These are phyloP conservation scores for Ancistrus triradiatus DNA, from an alignment of 2,113 vertebrate species.

Conservation along the genomic window DNA sequence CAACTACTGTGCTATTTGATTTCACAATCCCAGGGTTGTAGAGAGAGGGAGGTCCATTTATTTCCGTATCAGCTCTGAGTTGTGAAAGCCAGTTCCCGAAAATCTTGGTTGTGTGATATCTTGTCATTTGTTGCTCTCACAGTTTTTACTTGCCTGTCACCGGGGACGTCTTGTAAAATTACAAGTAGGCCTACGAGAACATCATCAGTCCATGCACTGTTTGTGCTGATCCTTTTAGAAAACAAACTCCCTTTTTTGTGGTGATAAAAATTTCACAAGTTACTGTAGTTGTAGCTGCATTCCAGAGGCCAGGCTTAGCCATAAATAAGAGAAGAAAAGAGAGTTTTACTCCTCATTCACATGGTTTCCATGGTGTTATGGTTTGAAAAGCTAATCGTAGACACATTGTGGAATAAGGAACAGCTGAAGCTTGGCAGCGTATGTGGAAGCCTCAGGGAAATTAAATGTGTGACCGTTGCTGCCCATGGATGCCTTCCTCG, in stretches of 20 bases:
- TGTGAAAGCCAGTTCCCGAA: conserved; percentile 12
- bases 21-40: conserved; percentile 9
- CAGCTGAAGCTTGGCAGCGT: no score
- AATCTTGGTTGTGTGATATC: background rate
- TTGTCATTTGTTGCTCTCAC: conserved; percentile 6
- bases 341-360: no score
- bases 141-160: background rate
- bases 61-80: background rate
- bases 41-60: conserved; percentile 4
- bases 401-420: no score
- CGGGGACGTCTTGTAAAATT: background rate
- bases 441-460: no score
- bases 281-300: background rate
- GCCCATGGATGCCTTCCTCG: no score
- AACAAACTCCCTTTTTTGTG: background rate
- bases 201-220: background rate
- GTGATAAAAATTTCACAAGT: background rate
- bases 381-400: no score
- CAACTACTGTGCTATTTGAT: background rate
- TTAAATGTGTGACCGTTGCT: no score
- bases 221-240: background rate
- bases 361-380: no score
- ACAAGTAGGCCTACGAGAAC: background rate
- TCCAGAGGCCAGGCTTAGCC: background rate
- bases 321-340: no score